These are phyloP conservation scores for Goniozus legneri DNA, from an alignment of 1,140 invertebrate genomes.

Conservation along the genomic window DNA sequence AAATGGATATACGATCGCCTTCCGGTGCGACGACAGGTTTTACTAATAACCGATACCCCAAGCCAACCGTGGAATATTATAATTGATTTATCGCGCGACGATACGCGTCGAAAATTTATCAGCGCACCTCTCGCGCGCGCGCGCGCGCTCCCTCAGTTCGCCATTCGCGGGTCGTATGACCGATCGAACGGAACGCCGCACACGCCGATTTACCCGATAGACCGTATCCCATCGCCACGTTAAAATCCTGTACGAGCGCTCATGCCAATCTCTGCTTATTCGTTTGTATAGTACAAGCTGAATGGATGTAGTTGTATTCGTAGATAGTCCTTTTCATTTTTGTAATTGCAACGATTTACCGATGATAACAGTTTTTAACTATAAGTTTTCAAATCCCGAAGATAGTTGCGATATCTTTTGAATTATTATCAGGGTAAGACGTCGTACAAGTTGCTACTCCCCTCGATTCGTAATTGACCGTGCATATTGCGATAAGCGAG, in stretches of 20 bases:
- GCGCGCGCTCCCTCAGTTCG: conserved; percentile 31
- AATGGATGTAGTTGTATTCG: no score
- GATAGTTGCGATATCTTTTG: no score
- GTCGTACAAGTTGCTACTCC: no score
- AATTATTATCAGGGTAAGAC: no score
- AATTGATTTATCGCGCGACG: conserved; percentile 50
- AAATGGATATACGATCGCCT: conserved; percentile 47
- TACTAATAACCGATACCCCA: conserved; percentile 53
- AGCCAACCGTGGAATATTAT: conserved; percentile 54
- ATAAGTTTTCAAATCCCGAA: no score
- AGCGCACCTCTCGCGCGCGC: conserved; percentile 17
- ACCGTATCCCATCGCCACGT: conserved; percentile 8
- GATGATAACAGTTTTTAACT: no score
- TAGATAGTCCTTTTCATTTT: no score
- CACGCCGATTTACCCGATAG: conserved; percentile 8
- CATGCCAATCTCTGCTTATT: no score
- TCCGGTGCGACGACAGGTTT: conserved; percentile 48
- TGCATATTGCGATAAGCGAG: no score
- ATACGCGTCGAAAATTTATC: conserved; percentile 45
- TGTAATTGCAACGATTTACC: no score
- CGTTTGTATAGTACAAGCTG: neutral
- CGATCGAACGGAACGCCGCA: conserved; percentile 17
- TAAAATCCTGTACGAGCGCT: no score
- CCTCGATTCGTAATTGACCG: no score
- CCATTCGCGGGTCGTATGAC: neutral